Evolutionary conservation across 92 coral and sea anemone genomes (phyloP).

Genomic region (Epizoanthus rinbou): DNA sequence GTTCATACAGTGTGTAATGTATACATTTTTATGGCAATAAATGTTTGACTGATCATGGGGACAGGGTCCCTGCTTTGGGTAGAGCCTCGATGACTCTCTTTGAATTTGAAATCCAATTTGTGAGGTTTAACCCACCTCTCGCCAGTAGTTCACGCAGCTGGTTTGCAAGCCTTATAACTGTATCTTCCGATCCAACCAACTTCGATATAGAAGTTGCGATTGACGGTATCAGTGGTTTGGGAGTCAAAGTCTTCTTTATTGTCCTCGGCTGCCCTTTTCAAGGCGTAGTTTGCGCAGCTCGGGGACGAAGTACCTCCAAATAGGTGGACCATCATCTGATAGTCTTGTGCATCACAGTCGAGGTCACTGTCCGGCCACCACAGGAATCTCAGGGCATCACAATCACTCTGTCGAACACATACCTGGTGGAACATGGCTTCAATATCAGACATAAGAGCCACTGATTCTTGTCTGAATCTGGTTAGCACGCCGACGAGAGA

Average conservation of each 20-base stretch:
- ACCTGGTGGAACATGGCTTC: constrained; percentile 55
- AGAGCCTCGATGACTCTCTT: constrained; percentile 28
- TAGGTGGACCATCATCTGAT: constrained; percentile 51
- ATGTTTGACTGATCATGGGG: no score
- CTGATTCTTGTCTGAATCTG: constrained; percentile 33
- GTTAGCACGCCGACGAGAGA: constrained; percentile 31
- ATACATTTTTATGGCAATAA: no score
- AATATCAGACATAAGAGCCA: constrained; percentile 37
- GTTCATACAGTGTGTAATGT: no score
- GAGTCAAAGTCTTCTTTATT: constrained; percentile 37
- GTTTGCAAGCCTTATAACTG: neutral
- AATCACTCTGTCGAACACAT: constrained; percentile 21
- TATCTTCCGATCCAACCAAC: constrained; percentile 16
- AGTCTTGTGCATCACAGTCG: constrained; percentile 9
- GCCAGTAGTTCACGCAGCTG: constrained; percentile 29
- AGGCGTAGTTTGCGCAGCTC: constrained; percentile 49
- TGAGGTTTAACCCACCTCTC: constrained; percentile 38
- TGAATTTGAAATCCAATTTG: constrained; percentile 46
- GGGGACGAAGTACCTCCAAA: constrained; percentile 56
- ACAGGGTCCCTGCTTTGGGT: constrained; percentile 17
- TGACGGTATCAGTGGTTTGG: constrained; percentile 21
- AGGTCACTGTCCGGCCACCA: constrained; percentile 52
- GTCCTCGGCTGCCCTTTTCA: constrained; percentile 42
- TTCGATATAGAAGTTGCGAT: constrained; percentile 39
- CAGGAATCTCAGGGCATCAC: constrained; percentile 43